A percentile compares a stretch with the other conserved stretches of the same genome.
These are phyloP conservation scores for Cydia amplana DNA, from an alignment of 1,140 invertebrate species.

Conservation along the genomic window DNA sequence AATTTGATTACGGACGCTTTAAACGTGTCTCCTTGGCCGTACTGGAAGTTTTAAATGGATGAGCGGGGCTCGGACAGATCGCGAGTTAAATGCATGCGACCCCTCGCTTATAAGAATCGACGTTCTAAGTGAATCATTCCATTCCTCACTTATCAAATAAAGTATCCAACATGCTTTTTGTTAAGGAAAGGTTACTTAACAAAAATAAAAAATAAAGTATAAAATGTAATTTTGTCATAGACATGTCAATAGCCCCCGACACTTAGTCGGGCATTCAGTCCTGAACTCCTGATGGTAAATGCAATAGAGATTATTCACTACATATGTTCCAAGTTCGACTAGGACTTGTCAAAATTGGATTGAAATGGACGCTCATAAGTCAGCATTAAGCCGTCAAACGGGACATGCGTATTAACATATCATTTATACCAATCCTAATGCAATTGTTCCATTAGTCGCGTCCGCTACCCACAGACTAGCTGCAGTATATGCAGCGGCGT, in stretches of 20 bases:
- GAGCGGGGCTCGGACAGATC: conserved; percentile 38
- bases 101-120: background rate
- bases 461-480: conserved; percentile 32
- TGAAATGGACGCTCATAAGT: conserved; percentile 40
- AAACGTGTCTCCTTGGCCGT: conserved; percentile 65
- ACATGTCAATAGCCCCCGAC: no score
- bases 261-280: no score
- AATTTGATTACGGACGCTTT: conserved; percentile 76
- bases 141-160: background rate
- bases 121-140: background rate
- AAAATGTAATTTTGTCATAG: no score
- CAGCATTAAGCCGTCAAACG: conserved; percentile 31
- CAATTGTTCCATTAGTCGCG: conserved; percentile 33
- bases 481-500: background rate
- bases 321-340: background rate
- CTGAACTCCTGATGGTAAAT: no score
- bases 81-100: background rate
- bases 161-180: background rate
- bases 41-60: conserved; percentile 66
- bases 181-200: no score
- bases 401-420: conserved; percentile 42
- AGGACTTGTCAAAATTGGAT: conserved; percentile 30
- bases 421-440: conserved; percentile 45
- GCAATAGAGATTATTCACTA: no score
- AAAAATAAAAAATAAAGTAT: no score